Percentiles rank a stretch among this genome's conserved stretches.
These are phyloP conservation scores for Lithophane ornitopus DNA, from an alignment of 2,888 invertebrate genomes.

Conservation along the genomic window DNA sequence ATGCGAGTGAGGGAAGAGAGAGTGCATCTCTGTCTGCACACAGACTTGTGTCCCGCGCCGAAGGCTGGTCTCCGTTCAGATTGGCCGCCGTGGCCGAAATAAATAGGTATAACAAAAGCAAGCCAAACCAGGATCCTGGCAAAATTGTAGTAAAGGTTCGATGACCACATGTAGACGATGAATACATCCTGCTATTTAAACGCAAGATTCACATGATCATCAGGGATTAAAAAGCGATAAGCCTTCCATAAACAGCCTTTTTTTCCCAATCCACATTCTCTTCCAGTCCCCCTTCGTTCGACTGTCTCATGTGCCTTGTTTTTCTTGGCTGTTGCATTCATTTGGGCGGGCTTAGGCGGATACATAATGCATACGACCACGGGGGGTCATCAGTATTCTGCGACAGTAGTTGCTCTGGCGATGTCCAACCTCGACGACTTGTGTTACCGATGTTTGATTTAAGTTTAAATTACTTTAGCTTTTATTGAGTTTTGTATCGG, in stretches of 20 bases:
- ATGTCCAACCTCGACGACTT: slow-evolving; percentile 69
- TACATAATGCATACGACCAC: slow-evolving; percentile 88
- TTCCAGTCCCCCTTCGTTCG: slow-evolving; percentile 48
- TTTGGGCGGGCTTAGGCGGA: slow-evolving; percentile 86
- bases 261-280: slow-evolving; percentile 45
- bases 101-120: no score
- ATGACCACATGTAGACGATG: slow-evolving; percentile 1
- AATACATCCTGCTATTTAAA: neutral
- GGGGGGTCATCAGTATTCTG: slow-evolving; percentile 87
- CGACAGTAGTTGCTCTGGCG: slow-evolving; percentile 73
- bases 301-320: slow-evolving; percentile 74
- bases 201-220: slow-evolving; percentile 4
- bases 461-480: slow-evolving; percentile 67
- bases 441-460: slow-evolving; percentile 67
- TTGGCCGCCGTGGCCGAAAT: no score
- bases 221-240: slow-evolving; percentile 21
- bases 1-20: no score
- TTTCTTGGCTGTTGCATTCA: slow-evolving; percentile 87
- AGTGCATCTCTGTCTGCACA: no score
- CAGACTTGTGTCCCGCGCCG: no score
- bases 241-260: neutral
- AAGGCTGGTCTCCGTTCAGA: no score
- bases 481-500: slow-evolving; percentile 57
- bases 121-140: no score
- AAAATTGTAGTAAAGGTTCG: neutral